Base-by-base conservation (phyloP, 2,113 vertebrate genomes). In the Orycteropus afer region DNA sequence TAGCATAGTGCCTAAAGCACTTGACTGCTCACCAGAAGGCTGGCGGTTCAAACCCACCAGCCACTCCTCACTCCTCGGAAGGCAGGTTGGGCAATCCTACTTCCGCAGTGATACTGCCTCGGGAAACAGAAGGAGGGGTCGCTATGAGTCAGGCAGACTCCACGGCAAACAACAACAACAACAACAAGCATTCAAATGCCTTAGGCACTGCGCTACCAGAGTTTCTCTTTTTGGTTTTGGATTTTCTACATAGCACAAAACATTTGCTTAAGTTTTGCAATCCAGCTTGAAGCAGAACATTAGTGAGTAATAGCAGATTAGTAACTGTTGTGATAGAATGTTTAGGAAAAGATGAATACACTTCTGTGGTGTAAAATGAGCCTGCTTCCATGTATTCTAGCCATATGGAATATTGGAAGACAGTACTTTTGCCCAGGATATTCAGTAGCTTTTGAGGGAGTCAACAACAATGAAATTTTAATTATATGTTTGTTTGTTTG, bases 391-490 rank as follows among this genome's bases (percentile, higher is more conserved):
- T 32, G 14, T 49, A 12, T 65, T 91, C 85, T 90, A 86, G 90
- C 92, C 94, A 65, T 51, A 17, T 59, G 47, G 86, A 89, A 89
- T 69, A 80, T 74, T 89, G 90, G 81, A 95, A 89, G 91, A 89
- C 74, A 53, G 84, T 71, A 63, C 73, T 95, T 90, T 96, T 91
- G 85, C 74, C 59, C 74, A 59, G 77, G 37, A 23, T 93, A 2
- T 97, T 98, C 67, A 93, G 89, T 95, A 96, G 96, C 97, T 98
- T 97, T 76, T 95, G 93, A 95, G 84, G 71, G 77, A 65, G 95
- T 95, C 92, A 37, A 86, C 89, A 91, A 97, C 94, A 96, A 32
- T 97, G 96, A 93, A 61, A 92, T 97, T 98, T 96, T 97, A 91
- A 96, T 90, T 85, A 71, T 80, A 17, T 67, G 34, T 17, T 55